Evolutionary conservation across 2,797 vertebrate genomes (phyloP).

Genomic region (Parambassis ranga): DNA sequence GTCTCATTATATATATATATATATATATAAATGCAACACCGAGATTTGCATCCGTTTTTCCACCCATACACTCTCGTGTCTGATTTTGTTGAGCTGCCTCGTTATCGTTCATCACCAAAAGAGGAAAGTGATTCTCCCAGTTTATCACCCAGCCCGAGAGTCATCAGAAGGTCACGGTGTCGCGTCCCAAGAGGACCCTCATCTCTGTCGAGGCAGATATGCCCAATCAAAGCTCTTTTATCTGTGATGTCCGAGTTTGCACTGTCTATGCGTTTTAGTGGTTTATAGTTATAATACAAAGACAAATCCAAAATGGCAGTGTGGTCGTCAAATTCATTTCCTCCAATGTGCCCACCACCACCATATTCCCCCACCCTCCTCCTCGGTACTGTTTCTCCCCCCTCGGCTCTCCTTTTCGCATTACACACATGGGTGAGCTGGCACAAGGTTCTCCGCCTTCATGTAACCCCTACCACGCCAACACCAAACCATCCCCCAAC

Average conservation of each 20-base stretch:
- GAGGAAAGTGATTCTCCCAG: conserved; percentile 52
- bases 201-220: conserved; percentile 47
- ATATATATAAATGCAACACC: too few species aligned
- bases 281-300: background rate
- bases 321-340: conserved; percentile 30
- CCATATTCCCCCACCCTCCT: conserved; percentile 14
- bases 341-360: background rate
- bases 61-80: too few species aligned
- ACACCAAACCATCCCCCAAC: background rate
- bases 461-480: conserved; percentile 3
- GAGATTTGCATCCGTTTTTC: too few species aligned
- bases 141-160: conserved; percentile 71
- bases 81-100: too few species aligned
- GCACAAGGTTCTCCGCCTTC: conserved; percentile 72
- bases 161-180: conserved; percentile 59
- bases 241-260: background rate
- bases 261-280: conserved; percentile 7
- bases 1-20: too few species aligned
- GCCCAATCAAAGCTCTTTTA: conserved; percentile 51
- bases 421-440: conserved; percentile 93
- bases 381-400: conserved; percentile 56
- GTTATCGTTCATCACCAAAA: background rate
- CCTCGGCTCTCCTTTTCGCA: conserved; percentile 82
- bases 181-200: conserved; percentile 60
- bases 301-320: conserved; percentile 40